Evolutionary conservation across 2,888 invertebrate species (phyloP).

Genomic region (Allygus modestus): DNA sequence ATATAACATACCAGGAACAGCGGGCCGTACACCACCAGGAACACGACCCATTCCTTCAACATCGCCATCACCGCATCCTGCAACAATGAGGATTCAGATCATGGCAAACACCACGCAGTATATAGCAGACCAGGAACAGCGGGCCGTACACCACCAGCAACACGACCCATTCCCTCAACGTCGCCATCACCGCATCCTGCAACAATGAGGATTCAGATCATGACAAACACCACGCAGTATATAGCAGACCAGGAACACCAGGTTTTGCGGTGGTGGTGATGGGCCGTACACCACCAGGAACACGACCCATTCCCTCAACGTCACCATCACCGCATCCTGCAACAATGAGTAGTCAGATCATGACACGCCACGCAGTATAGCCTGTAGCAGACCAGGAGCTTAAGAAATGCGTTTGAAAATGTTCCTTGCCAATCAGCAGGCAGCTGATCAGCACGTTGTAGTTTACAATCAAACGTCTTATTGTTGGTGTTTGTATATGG

Average conservation of each 20-base stretch:
- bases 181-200: constrained; percentile 42
- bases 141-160: constrained; percentile 49
- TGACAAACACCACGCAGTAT: constrained; percentile 31
- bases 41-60: constrained; percentile 48
- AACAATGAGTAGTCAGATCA: no score
- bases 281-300: constrained; percentile 46
- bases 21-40: constrained; percentile 31
- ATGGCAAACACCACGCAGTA: constrained; percentile 39
- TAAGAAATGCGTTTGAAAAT: no score
- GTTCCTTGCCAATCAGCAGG: no score
- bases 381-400: no score
- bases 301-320: constrained; percentile 50
- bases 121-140: constrained; percentile 39
- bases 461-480: no score
- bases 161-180: constrained; percentile 50
- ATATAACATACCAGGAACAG: not conserved
- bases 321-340: constrained; percentile 41
- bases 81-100: constrained; percentile 38
- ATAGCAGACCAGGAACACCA: constrained; percentile 9
- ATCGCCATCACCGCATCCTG: constrained; percentile 38
- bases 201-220: constrained; percentile 35
- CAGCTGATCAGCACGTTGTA: no score
- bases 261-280: constrained; percentile 6
- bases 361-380: no score
- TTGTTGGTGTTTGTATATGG: no score